Conservation (phyloP, 2,888 invertebrate species). For the Drosophila barbarae region DNA sequence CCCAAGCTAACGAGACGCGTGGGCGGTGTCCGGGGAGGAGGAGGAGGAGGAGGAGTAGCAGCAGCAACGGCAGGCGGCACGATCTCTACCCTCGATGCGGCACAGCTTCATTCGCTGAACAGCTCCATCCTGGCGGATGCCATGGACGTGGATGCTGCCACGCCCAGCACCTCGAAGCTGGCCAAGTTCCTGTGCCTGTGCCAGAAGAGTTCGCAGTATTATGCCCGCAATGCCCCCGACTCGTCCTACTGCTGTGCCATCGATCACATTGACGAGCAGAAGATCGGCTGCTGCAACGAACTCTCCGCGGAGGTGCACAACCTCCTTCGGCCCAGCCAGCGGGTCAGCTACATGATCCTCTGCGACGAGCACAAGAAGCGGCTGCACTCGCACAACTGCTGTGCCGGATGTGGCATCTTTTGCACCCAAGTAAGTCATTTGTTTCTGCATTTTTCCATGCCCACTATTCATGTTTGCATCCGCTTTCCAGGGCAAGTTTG, state of each 20-base stretch:
- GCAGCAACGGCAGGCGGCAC: not conserved
- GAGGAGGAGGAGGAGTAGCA: not conserved
- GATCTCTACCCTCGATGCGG: constrained; percentile 44
- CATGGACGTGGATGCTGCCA: constrained; percentile 19
- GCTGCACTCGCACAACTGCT: constrained; percentile 90
- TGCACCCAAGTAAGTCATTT: constrained; percentile 87
- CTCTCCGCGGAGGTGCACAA: constrained; percentile 82
- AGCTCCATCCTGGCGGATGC: constrained; percentile 48
- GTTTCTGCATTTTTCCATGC: no score
- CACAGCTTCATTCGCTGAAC: constrained; percentile 51
- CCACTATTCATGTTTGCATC: not conserved
- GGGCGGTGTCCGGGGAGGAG: constrained; percentile 7
- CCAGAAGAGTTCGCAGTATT: constrained; percentile 81
- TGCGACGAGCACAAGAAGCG: constrained; percentile 90
- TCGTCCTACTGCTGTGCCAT: constrained; percentile 85
- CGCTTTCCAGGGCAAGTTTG: constrained; percentile 86
- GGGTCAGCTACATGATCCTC: constrained; percentile 89
- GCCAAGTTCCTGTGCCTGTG: constrained; percentile 80
- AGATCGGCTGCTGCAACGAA: constrained; percentile 90
- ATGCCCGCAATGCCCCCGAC: constrained; percentile 81
- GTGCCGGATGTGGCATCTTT: constrained; percentile 93
- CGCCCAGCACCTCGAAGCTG: constrained; percentile 46
- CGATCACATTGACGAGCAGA: constrained; percentile 86
- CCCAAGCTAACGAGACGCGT: constrained; percentile 42
- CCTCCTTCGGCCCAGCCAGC: constrained; percentile 85